Evolutionary conservation across 2,113 vertebrate species (phyloP), one percentile per base, ranked within the genome.

Genomic region (Grus americana): DNA sequence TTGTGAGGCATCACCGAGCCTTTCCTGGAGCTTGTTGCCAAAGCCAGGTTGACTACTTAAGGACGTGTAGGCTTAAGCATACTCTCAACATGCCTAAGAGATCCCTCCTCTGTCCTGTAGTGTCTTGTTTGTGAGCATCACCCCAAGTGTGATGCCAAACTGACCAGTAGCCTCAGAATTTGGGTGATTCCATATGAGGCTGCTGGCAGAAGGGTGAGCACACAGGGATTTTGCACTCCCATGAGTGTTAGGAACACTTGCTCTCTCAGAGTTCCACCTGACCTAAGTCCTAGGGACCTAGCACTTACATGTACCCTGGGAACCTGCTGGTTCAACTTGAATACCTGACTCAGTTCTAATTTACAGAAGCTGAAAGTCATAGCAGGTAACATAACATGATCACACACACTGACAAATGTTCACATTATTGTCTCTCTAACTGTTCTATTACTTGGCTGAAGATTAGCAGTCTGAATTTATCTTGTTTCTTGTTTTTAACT

Each of bases 1-100:
- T 18, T 0, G 0, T 2, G 0, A 74, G n/a, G 24, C 24, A 72
- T 30, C 67, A 59, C 18, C 9, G 9, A 63, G 52, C 21, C 30
- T 21, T 36, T 66, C 49, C 49, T 20, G 29, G 49, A 0, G 4
- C n/a, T n/a, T 38, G 58, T 44, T 55, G 44, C 76, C 47, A 30
- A 71, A 79, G 47, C 21, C 87, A 86, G 38, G 24, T 3, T 23
- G 42, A 63, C 15, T 27, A n/a, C 65, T 47, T 47, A 27, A 81
- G 65, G 17, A 73, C 0, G 0, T 6, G 13, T 0, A 70, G 59
- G 29, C 22, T 73, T 65, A 72, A 79, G 18, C 21, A 17, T 5
- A 16, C 20, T 19, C 67, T 68, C 24, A 68, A 29, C 29, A 42
- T 9, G 21, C 63, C 54, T n/a, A 59, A 50, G 73, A 84, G 80